Evolutionary conservation across 2,797 vertebrate species (phyloP).

Genomic region (Gastrophryne carolinensis): DNA sequence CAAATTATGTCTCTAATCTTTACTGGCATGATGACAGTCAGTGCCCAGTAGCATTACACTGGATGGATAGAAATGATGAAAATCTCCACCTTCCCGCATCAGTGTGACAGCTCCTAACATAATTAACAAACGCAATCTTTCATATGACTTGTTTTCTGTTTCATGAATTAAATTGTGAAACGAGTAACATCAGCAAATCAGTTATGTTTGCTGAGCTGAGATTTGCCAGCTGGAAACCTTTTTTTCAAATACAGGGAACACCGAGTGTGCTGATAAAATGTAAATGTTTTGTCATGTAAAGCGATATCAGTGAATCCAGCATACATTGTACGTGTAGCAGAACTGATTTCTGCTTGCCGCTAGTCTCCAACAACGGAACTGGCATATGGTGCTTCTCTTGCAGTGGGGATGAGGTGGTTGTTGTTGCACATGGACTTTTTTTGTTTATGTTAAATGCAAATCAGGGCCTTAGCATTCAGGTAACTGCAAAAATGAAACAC

Average conservation of each 20-base stretch:
- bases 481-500: no score
- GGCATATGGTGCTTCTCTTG: no score
- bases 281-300: no score
- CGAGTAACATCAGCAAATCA: background rate
- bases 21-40: constrained; percentile 11
- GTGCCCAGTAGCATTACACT: background rate
- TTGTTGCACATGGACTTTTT: no score
- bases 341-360: no score
- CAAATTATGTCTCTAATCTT: constrained; percentile 14
- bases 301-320: background rate
- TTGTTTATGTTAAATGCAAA: no score
- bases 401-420: no score
- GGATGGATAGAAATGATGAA: constrained; percentile 10
- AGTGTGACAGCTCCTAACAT: background rate
- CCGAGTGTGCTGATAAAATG: no score
- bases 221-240: background rate
- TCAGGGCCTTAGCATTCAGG: no score
- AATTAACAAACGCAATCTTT: constrained; percentile 14
- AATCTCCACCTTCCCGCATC: background rate
- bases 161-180: background rate
- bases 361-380: no score
- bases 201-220: background rate
- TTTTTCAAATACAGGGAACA: background rate
- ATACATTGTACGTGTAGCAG: background rate
- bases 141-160: background rate